Base-by-base conservation (phyloP, 2,888 invertebrate genomes). In the Saturnia pavonia region DNA sequence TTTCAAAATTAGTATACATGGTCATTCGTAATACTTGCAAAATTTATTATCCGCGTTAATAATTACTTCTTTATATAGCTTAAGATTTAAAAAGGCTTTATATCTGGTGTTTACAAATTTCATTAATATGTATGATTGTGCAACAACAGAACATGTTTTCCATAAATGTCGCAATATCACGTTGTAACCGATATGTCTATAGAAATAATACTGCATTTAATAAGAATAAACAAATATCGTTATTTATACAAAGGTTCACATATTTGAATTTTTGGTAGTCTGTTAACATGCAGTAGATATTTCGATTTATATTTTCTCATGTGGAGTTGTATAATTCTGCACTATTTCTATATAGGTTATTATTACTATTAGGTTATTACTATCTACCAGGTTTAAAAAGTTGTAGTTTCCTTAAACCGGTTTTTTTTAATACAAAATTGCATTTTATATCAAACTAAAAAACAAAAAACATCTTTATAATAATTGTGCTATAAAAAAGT, bases 1-100 rank as follows among this genome's bases (percentile, higher is more conserved):
- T 45, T 68, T 68, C 65, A 65, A 40, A 40, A 65, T 40, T 65
- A 40, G 11, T 16, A 65, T 40, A 65, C 40, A 22, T 65, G 40
- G 40, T 40, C 65, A 40, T 40, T 22, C n/a, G 34, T 65, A 40
- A 19, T 34, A 40, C 40, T 40, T 65, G 16, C 34, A 34, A 34
- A 63, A 63, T 63, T 4, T 27, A 63, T 6, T 63, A 34, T 4
- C 16, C 14, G 16, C 63, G 8, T 6, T 4, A 34, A 12, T 25
- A 48, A 48, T 25, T 60, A 11, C 27, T 60, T 25, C 14, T 60
- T 19, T 60, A 60, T 60, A 7, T 22, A 7, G 19, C 11, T 22
- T 22, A 54, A 22, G 0, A 54, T 11, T n/a, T 11, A 54, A 54
- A n/a, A 22, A 54, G 54, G 11, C 22, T 1, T 54, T 22, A 54